These are phyloP conservation scores for Bambusicola thoracicus DNA, from an alignment of 2,113 vertebrate genomes.

Conservation along the genomic window DNA sequence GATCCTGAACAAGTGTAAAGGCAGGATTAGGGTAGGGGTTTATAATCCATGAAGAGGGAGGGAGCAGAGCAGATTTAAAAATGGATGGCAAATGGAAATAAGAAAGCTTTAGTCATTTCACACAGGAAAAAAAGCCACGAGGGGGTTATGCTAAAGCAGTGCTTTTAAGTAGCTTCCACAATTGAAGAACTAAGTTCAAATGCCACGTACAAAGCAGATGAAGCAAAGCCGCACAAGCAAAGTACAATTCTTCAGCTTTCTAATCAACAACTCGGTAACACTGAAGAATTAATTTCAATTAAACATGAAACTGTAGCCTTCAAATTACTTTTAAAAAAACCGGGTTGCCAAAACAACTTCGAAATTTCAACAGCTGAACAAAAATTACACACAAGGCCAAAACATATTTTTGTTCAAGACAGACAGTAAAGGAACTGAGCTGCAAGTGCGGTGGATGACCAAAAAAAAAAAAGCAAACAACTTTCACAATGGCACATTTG, in stretches of 20 bases:
- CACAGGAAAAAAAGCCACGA: slow-evolving; percentile 71
- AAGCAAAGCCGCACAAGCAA: slow-evolving; percentile 72
- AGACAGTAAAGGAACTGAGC: slow-evolving; percentile 55
- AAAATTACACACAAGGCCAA: slow-evolving; percentile 62
- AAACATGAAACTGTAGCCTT: slow-evolving; percentile 44
- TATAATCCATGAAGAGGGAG: slow-evolving; percentile 88
- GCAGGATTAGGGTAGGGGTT: slow-evolving; percentile 84
- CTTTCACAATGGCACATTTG: slow-evolving; percentile 53
- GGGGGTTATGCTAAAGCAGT: slow-evolving; percentile 73
- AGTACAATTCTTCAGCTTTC: slow-evolving; percentile 75
- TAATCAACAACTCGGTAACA: slow-evolving; percentile 23
- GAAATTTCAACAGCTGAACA: slow-evolving; percentile 59
- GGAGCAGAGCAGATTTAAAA: slow-evolving; percentile 91
- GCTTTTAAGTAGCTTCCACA: slow-evolving; percentile 70
- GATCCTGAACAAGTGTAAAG: slow-evolving; percentile 95
- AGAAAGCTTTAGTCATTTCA: slow-evolving; percentile 83
- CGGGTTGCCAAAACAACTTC: background rate
- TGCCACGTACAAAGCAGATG: slow-evolving; percentile 76
- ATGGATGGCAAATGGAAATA: slow-evolving; percentile 86
- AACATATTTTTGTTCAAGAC: slow-evolving; percentile 32
- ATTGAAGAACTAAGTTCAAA: slow-evolving; percentile 62
- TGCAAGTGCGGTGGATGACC: background rate
- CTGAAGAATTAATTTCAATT: slow-evolving; percentile 70
- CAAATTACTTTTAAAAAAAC: background rate
- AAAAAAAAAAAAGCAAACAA: background rate